Evolutionary conservation across 2,888 invertebrate species (phyloP), one percentile per base, ranked within the genome.

Genomic region (Serrognathus titanus): DNA sequence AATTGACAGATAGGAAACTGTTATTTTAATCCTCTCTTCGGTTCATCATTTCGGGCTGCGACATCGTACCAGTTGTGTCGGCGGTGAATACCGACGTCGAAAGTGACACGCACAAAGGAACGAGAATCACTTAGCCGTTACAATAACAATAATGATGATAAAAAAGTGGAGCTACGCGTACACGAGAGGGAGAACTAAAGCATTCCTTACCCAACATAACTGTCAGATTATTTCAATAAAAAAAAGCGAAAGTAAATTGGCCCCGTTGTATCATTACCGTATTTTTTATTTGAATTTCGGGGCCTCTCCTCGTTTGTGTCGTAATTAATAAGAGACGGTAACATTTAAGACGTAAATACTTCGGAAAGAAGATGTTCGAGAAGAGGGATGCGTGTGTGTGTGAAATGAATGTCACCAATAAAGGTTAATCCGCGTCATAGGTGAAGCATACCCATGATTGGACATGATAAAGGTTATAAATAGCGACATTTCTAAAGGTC

Each of bases 341-440:
- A 57, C 63, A 59, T 60, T 59, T 56, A 59, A 47, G 52, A 58
- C 58, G 55, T 46, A 53, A 31, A 31, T 31, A 7, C 24, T 31
- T 31, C 0, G 24, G 24, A 31, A 31, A 31, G 24, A 31, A 31
- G 24, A 7, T 31, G 6, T 31, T 31, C 6, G 24, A 31, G 24
- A 31, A 7, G 24, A 7, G 24, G 24, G 24, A 31, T 31, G 24
- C 37, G 37, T 51, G 47, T 56, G 47, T 56, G 43, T 37, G 49
- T 48, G 31, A 40, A 50, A 46, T 65, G 64, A 69, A 69, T 69
- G 69, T 68, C 69, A 65, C 50, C 63, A 65, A 62, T 58, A 65
- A 69, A 70, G 70, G 70, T 70, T 69, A 69, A 65, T 60, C 59
- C 60, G 54, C 58, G 61, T 59, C 67, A 67, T 67, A 70, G 67